Percentiles rank a stretch among this genome's conserved stretches.
These are phyloP conservation scores for Helicoverpa zea DNA, from an alignment of 1,140 invertebrate genomes.

Conservation along the genomic window DNA sequence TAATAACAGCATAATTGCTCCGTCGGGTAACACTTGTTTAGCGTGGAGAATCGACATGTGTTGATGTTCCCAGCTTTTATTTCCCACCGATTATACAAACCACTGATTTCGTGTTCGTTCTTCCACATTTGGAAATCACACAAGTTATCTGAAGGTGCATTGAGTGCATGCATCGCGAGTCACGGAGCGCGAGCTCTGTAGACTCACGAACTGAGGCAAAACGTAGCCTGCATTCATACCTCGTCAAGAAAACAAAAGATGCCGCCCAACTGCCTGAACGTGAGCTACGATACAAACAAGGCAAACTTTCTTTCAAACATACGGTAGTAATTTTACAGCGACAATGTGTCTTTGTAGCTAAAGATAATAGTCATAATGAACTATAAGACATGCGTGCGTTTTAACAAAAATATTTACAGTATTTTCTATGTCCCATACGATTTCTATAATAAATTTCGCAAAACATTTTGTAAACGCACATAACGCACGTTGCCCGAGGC, in stretches of 20 bases:
- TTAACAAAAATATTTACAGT: neutral
- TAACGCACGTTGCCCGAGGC: slow-evolving; percentile 39
- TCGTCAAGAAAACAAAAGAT: slow-evolving; percentile 39
- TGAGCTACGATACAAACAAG: slow-evolving; percentile 11
- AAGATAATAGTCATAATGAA: neutral
- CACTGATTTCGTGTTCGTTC: slow-evolving; percentile 36
- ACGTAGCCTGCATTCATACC: slow-evolving; percentile 14
- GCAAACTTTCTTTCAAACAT: slow-evolving; percentile 35
- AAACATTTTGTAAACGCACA: slow-evolving; percentile 28
- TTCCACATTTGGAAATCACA: slow-evolving; percentile 33
- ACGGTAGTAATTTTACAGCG: slow-evolving; percentile 12
- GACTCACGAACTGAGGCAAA: slow-evolving; percentile 12
- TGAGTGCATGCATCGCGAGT: slow-evolving; percentile 36
- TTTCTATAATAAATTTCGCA: slow-evolving; percentile 32
- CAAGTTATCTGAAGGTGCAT: slow-evolving; percentile 35
- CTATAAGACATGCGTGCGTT: neutral
- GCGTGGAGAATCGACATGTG: slow-evolving; percentile 5
- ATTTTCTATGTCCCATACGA: neutral
- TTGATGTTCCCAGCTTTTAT: slow-evolving; percentile 13
- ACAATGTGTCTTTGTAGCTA: slow-evolving; percentile 7
- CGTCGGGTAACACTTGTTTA: neutral
- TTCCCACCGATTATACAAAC: slow-evolving; percentile 32
- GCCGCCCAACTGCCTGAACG: slow-evolving; percentile 26
- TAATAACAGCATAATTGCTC: neutral
- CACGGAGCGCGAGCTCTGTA: slow-evolving; percentile 44